Evolutionary conservation across 2,113 vertebrate species (phyloP), one percentile per base, ranked within the genome.

Genomic region (Fulmarus glacialis): DNA sequence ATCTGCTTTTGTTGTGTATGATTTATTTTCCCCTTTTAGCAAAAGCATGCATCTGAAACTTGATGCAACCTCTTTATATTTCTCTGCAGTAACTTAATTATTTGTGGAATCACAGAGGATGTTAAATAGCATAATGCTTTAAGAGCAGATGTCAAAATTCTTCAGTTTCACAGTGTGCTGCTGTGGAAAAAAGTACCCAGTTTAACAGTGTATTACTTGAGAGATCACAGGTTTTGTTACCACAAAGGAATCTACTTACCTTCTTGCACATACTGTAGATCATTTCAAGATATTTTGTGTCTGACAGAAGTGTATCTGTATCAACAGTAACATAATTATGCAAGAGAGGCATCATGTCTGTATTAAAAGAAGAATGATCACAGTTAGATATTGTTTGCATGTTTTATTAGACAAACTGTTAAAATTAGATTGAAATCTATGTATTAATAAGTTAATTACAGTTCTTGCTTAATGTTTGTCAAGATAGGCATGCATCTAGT

Each of bases 221-320:
- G 63, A 77, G 53, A 77, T 48, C 15, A 24, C 24, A 66, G 67
- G 22, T n/a, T 89, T 55, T 79, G 23, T 60, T 84, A 71, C 42
- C 60, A 59, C 66, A 36, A 53, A 93, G 53, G 22, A 86, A 89
- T 45, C 50, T 72, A 95, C 97, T 83, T 98, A 99, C 99, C 99
- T 99, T 99, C 98, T 99, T 99, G 98, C 99, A 99, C 99, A 99
- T 99, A 98, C 98, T 99, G 97, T 99, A 99, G 97, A 99, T 99
- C 97, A 99, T 99, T 98, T 99, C 99, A 98, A 99, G 98, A 88
- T 99, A 99, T 97, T 99, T 99, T 89, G 99, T 99, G 97, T 99
- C 99, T 63, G 99, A 99, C 36, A 99, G 95, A 93, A 99, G 99
- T 1, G 99, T 99, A 93, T 99, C 99, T 81, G 99, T 99, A 96